A percentile compares a stretch with the other conserved stretches of the same genome.
phyloP scores from a whole-genome alignment of 2,797 vertebrate genomes.

The Momotus momota region DNA sequence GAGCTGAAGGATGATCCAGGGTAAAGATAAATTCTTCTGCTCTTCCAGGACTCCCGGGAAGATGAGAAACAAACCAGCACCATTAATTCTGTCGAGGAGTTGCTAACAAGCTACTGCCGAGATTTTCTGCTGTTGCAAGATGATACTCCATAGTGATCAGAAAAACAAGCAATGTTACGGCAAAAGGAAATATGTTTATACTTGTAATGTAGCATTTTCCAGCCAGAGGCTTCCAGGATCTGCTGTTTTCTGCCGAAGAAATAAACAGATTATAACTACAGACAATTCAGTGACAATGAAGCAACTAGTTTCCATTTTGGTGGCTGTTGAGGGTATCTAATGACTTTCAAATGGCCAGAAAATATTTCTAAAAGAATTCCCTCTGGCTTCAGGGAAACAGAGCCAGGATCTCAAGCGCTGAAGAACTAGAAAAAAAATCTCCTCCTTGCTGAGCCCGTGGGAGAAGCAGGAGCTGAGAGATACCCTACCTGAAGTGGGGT shows the following conservation, averaged over 20 bases:
- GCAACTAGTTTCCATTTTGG: neutral
- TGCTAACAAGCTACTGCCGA: neutral
- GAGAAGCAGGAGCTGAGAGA: neutral
- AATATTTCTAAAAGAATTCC: neutral
- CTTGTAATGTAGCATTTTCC: neutral
- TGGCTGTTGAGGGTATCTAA: neutral
- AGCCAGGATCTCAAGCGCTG: neutral
- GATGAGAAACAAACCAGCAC: neutral
- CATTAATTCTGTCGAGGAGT: neutral
- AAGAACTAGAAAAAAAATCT: neutral
- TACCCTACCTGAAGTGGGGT: constrained; percentile 83
- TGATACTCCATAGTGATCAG: neutral
- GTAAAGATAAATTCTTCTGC: neutral
- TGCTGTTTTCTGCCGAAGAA: neutral
- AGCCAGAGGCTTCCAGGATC: neutral
- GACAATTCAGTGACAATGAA: neutral
- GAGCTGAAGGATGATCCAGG: neutral
- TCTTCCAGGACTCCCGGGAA: neutral
- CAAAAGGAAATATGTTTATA: neutral
- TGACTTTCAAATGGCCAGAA: neutral
- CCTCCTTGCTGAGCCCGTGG: neutral
- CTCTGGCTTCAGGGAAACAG: neutral
- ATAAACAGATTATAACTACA: neutral
- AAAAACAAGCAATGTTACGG: neutral
- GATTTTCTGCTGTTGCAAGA: neutral